A percentile compares a stretch with the other conserved stretches of the same genome.
These are phyloP conservation scores for Drosophila anomelani DNA, from an alignment of 2,888 invertebrate genomes.

Conservation along the genomic window DNA sequence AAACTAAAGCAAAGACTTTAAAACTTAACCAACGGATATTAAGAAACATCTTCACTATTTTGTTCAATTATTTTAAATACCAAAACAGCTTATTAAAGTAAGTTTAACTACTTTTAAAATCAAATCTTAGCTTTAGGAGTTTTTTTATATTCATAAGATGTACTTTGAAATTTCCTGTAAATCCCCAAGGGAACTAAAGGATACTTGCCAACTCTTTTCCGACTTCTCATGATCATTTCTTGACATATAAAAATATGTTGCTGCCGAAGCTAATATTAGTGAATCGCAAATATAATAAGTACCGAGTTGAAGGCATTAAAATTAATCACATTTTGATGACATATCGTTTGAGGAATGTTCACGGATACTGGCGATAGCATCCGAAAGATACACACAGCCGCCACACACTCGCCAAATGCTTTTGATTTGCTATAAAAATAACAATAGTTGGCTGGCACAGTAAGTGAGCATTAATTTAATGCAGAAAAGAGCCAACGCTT, in stretches of 20 bases:
- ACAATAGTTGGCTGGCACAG: conserved; percentile 54
- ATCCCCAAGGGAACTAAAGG: too few species aligned
- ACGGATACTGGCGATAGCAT: conserved; percentile 47
- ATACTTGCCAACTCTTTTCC: background rate
- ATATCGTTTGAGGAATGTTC: conserved; percentile 65
- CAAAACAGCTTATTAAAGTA: background rate
- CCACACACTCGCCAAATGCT: conserved; percentile 18
- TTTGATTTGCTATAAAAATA: conserved; percentile 47
- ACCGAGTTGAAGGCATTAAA: conserved; percentile 39
- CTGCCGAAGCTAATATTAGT: conserved; percentile 30
- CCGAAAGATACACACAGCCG: conserved; percentile 28
- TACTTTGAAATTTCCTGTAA: background rate
- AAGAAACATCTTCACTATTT: background rate
- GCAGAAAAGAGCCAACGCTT: conserved; percentile 43
- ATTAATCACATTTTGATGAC: conserved; percentile 64
- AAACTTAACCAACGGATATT: background rate
- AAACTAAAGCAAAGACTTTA: too few species aligned
- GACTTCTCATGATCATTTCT: background rate
- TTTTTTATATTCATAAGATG: too few species aligned
- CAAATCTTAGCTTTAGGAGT: too few species aligned
- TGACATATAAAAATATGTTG: conserved; percentile 27
- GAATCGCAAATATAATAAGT: conserved; percentile 25
- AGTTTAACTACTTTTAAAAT: background rate
- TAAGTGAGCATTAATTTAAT: conserved; percentile 68
- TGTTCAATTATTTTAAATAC: background rate